These are phyloP conservation scores for Columba livia DNA, from an alignment of 2,113 vertebrate species.

Conservation along the genomic window DNA sequence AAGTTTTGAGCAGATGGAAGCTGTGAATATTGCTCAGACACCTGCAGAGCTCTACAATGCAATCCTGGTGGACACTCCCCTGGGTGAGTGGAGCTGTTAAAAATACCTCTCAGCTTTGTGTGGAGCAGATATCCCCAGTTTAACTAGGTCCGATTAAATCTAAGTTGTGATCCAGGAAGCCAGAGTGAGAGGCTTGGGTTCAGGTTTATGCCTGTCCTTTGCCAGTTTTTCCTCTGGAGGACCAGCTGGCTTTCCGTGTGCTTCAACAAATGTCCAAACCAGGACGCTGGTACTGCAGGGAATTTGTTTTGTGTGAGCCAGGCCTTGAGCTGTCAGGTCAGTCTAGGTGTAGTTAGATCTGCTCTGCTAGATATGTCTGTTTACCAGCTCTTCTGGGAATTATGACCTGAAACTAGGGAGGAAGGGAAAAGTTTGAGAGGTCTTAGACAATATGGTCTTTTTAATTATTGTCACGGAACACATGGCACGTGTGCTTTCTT, in stretches of 20 bases:
- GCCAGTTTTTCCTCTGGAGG: not conserved
- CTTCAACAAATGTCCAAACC: not conserved
- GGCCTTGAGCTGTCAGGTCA: not conserved
- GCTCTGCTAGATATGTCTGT: not conserved
- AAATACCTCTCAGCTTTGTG: not conserved
- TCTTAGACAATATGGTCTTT: not conserved
- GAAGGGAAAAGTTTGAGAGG: not conserved
- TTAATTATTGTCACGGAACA: not conserved
- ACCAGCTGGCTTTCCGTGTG: not conserved
- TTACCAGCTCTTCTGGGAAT: not conserved
- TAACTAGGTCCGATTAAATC: not conserved
- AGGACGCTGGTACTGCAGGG: not conserved
- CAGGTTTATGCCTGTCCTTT: not conserved
- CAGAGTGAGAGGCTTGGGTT: not conserved
- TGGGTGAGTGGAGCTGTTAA: slow-evolving; percentile 78
- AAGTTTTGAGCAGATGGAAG: slow-evolving; percentile 99
- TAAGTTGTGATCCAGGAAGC: not conserved
- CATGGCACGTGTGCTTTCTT: not conserved
- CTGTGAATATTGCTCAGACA: slow-evolving; percentile 97
- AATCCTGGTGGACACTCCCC: slow-evolving; percentile 96
- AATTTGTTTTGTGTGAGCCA: not conserved
- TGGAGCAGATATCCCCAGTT: not conserved
- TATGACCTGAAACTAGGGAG: not conserved
- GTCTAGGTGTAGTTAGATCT: not conserved
- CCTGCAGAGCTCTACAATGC: slow-evolving; percentile 98